Conservation (phyloP, 2,888 invertebrate species). For the Hedya salicella region DNA sequence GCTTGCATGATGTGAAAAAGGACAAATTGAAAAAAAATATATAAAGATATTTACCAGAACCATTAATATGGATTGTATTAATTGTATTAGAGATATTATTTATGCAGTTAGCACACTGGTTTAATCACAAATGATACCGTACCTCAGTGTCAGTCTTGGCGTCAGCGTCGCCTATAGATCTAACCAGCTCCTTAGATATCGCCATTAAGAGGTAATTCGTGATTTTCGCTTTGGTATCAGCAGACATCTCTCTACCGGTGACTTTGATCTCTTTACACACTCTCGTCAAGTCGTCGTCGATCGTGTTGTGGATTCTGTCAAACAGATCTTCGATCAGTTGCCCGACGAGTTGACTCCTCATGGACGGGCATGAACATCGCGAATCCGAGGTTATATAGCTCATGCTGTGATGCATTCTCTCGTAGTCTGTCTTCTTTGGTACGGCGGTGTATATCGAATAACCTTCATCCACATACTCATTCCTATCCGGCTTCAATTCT, state of each 20-base stretch:
- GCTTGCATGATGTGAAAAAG: neutral
- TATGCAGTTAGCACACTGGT: slow-evolving; percentile 44
- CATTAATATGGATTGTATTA: slow-evolving; percentile 40
- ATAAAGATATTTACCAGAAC: slow-evolving; percentile 36
- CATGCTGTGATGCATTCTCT: slow-evolving; percentile 81
- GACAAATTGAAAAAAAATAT: neutral
- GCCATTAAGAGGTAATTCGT: slow-evolving; percentile 82
- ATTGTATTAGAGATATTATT: slow-evolving; percentile 36
- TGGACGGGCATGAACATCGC: slow-evolving; percentile 76
- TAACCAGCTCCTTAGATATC: slow-evolving; percentile 81
- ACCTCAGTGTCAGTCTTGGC: slow-evolving; percentile 83
- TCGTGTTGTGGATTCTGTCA: slow-evolving; percentile 75
- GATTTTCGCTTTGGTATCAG: slow-evolving; percentile 80
- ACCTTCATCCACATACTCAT: slow-evolving; percentile 79
- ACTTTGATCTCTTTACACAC: slow-evolving; percentile 71
- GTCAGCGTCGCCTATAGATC: slow-evolving; percentile 81
- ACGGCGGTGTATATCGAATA: slow-evolving; percentile 79
- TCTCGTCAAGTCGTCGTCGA: slow-evolving; percentile 73
- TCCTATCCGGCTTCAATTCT: slow-evolving; percentile 77
- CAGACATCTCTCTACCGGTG: slow-evolving; percentile 65
- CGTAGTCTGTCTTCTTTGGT: slow-evolving; percentile 79
- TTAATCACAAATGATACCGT: slow-evolving; percentile 71
- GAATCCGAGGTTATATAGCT: slow-evolving; percentile 75
- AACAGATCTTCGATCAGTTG: slow-evolving; percentile 80
- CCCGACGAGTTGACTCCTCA: slow-evolving; percentile 79